Conservation (phyloP, 2,888 invertebrate species). For the Oegoconia quadripuncta region DNA sequence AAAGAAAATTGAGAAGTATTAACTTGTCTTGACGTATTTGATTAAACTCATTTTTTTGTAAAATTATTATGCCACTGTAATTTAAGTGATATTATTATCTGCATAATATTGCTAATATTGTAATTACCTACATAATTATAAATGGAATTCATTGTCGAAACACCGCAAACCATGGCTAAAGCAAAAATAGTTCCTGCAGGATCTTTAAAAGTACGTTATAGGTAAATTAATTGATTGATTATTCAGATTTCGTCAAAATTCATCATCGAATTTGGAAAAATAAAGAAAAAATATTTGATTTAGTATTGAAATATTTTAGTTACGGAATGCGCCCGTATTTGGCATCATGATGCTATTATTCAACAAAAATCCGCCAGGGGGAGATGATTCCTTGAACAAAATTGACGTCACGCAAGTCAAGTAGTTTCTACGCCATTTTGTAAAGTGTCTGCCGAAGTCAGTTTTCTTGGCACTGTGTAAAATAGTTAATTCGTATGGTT, state of each 20-base stretch:
- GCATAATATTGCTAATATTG: background rate
- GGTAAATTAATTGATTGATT: too few relatives aligned
- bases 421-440: conserved; percentile 80
- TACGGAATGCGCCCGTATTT: conserved; percentile 45
- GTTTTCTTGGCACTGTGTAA: conserved; percentile 79
- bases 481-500: conserved; percentile 81
- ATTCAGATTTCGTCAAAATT: too few relatives aligned
- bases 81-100: conserved; percentile 7
- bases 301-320: too few relatives aligned
- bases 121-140: conserved; percentile 13
- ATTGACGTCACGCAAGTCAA: conserved; percentile 81
- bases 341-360: conserved; percentile 48
- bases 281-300: too few relatives aligned
- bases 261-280: too few relatives aligned
- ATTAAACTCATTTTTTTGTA: conserved; percentile 5
- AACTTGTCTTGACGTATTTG: conserved; percentile 9
- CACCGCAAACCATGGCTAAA: conserved; percentile 43
- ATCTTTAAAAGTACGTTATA: conserved; percentile 45
- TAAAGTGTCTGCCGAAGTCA: conserved; percentile 80
- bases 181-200: conserved; percentile 40
- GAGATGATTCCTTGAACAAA: conserved; percentile 53
- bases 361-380: conserved; percentile 50
- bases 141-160: conserved; percentile 47
- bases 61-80: conserved; percentile 9
- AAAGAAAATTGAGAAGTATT: conserved; percentile 10